These are phyloP conservation scores for Cerceris rybyensis DNA, from an alignment of 2,888 invertebrate species.

Conservation along the genomic window DNA sequence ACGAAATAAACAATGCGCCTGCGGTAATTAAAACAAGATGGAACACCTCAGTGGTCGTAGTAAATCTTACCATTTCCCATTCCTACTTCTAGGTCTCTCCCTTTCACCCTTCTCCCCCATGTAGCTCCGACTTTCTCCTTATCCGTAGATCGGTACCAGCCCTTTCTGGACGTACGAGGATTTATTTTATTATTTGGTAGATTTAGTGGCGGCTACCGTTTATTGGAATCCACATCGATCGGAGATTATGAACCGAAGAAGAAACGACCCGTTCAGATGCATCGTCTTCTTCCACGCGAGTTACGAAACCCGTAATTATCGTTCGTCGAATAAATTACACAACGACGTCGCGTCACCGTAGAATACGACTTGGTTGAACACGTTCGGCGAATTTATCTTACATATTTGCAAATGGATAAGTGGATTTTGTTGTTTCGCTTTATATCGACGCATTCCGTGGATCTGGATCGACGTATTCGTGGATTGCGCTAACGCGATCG, in stretches of 20 bases:
- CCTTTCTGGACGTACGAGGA: slow-evolving; percentile 55
- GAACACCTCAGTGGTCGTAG: slow-evolving; percentile 70
- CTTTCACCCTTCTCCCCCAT: slow-evolving; percentile 30
- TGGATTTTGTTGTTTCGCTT: slow-evolving; percentile 49
- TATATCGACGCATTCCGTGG: slow-evolving; percentile 38
- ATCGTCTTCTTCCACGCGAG: neutral
- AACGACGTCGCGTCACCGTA: neutral
- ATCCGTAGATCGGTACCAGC: slow-evolving; percentile 61
- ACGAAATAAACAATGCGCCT: slow-evolving; percentile 53
- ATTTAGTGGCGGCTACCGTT: slow-evolving; percentile 74
- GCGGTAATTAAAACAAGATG: slow-evolving; percentile 72
- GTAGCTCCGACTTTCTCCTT: slow-evolving; percentile 57
- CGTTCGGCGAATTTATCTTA: slow-evolving; percentile 14
- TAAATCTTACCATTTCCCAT: slow-evolving; percentile 70
- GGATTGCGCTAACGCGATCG: slow-evolving; percentile 15
- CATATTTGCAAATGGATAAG: slow-evolving; percentile 31
- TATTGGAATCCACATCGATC: slow-evolving; percentile 69
- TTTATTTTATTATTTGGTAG: slow-evolving; percentile 74
- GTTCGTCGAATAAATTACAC: slow-evolving; percentile 8
- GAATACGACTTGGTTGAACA: neutral
- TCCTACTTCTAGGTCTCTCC: slow-evolving; percentile 47
- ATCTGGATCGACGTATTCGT: slow-evolving; percentile 24
- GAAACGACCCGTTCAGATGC: slow-evolving; percentile 28
- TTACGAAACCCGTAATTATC: slow-evolving; percentile 60
- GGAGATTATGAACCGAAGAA: slow-evolving; percentile 59